Conservation (phyloP, 2,888 invertebrate genomes). For the Lissonota sp. region DNA sequence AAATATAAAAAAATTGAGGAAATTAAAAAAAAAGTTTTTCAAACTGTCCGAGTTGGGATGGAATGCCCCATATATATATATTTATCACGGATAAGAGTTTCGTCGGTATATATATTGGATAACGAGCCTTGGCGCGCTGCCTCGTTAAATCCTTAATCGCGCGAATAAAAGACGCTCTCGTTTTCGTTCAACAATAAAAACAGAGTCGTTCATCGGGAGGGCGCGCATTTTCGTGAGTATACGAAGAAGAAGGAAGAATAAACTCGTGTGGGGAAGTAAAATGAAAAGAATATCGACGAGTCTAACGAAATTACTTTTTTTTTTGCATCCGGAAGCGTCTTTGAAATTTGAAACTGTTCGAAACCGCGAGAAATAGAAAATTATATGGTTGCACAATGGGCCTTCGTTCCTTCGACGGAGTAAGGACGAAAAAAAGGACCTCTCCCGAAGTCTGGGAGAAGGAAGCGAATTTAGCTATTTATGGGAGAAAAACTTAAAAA, state of each 20-base stretch:
- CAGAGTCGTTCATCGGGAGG: constrained; percentile 5
- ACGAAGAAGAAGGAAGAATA: constrained; percentile 26
- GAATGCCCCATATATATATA: constrained; percentile 12
- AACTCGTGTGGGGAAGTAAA: constrained; percentile 9
- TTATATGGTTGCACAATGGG: background rate
- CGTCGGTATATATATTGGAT: constrained; percentile 19
- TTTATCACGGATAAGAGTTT: background rate
- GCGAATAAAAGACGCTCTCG: constrained; percentile 36
- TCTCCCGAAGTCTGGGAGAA: no score
- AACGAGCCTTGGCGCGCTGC: constrained; percentile 22
- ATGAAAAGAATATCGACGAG: constrained; percentile 8
- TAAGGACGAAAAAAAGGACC: background rate
- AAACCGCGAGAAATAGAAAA: constrained; percentile 27
- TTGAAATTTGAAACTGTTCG: constrained; percentile 1
- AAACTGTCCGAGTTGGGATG: no score
- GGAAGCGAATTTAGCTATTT: no score
- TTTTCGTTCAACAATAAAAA: constrained; percentile 36
- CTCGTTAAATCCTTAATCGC: constrained; percentile 53
- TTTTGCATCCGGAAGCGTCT: constrained; percentile 37
- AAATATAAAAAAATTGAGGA: no score
- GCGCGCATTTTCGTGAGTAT: background rate
- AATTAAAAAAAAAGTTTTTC: no score
- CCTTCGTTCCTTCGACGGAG: constrained; percentile 2
- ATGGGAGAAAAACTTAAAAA: no score
- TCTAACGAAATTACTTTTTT: constrained; percentile 4